Conservation (phyloP, 2,113 vertebrate genomes). For the Quiscalus mexicanus region DNA sequence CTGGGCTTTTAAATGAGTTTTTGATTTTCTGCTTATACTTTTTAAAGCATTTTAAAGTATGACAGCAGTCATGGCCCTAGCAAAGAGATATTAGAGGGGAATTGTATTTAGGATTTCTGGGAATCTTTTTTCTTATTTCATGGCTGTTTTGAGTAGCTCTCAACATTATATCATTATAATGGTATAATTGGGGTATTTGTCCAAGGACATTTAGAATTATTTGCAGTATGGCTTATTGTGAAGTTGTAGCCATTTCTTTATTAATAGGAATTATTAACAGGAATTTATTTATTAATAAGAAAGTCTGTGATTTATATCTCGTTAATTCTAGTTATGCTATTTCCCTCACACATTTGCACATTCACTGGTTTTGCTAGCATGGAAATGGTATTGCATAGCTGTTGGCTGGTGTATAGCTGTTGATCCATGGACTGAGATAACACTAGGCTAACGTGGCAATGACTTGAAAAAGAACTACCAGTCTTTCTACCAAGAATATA, state of each 20-base stretch:
- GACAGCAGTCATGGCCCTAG: neutral
- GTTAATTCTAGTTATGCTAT: neutral
- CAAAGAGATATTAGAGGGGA: neutral
- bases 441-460: neutral
- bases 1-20: neutral
- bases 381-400: neutral
- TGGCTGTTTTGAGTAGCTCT: neutral
- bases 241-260: neutral
- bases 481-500: neutral
- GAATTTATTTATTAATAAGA: neutral
- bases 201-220: neutral
- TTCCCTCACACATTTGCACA: neutral
- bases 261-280: neutral
- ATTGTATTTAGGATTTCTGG: neutral
- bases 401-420: neutral
- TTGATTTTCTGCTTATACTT: neutral
- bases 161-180: neutral
- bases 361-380: neutral
- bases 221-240: neutral
- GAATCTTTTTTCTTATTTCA: neutral
- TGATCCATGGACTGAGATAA: neutral
- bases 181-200: neutral
- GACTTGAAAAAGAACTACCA: neutral
- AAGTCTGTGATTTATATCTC: neutral
- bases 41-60: neutral